Evolutionary conservation across 2,888 invertebrate genomes (phyloP), one percentile per base, ranked within the genome.

Genomic region (Aphidoletes aphidimyza): DNA sequence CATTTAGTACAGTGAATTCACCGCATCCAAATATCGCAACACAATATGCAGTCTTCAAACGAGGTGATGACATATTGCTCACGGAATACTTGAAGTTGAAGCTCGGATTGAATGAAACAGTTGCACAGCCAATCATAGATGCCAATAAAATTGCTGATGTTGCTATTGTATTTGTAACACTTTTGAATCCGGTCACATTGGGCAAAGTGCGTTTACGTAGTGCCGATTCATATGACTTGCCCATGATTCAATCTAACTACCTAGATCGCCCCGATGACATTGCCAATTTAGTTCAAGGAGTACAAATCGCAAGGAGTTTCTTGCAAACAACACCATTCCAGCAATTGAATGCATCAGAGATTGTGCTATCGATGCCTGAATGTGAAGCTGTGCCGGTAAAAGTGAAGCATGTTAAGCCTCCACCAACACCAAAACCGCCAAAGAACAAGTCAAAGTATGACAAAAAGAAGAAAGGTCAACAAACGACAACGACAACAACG

Each of bases 231-330:
- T 17, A 26, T 3, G 83, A 81, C 22, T 45, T 49, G 34, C 85
- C 85, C 59, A 78, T 83, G 14, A 85, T 85, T 22, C 37, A 83
- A 49, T 54, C 85, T n/a, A 84, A 84, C 39, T 85, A 84, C 34
- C 83, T 85, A 0, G n/a, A 30, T 30, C 88, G 90, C 2, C 22
- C 19, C 8, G 88, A 90, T 85, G 94, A 94, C 87, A 86, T 92
- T 0, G 87, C 91, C 45, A 89, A 89, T 0, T 89, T 92, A 22
- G 86, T 91, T 89, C 91, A 0, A 88, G 17, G 2, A 88, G 90
- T 84, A 90, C 89, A 0, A 88, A 92, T 87, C 89, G 84, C 49
- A 19, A 0, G 47, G 36, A 54, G 30, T 34, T 84, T 47, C 19
- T 30, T 86, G 92, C 17, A 87, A 89, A 92, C 92, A 0, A 84